These are phyloP conservation scores for Aleiodes leptofemur DNA, from an alignment of 2,888 invertebrate genomes.

Conservation along the genomic window DNA sequence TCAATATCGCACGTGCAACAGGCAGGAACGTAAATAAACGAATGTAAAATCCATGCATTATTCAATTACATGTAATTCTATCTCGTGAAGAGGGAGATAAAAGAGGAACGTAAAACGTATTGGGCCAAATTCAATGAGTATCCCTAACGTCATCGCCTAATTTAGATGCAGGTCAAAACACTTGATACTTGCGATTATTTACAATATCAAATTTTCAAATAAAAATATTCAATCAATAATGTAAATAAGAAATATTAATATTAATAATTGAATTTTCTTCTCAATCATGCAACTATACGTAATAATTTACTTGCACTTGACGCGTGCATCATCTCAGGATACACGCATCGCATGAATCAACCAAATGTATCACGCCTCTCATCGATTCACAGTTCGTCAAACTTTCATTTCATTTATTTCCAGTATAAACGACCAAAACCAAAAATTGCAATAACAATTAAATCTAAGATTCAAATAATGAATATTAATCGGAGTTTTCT, in stretches of 20 bases:
- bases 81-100: not conserved
- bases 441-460: not conserved
- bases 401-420: not conserved
- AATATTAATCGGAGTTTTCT: too few relatives aligned
- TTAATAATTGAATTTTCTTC: not conserved
- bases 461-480: not conserved
- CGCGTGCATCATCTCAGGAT: constrained; percentile 13
- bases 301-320: not conserved
- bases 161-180: constrained; percentile 14
- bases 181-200: not conserved
- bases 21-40: constrained; percentile 51
- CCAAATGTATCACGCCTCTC: constrained; percentile 4
- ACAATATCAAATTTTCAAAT: not conserved
- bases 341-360: not conserved
- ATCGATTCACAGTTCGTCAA: not conserved
- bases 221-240: not conserved
- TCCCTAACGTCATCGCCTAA: constrained; percentile 20
- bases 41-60: constrained; percentile 23
- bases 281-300: not conserved
- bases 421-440: not conserved
- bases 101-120: not conserved
- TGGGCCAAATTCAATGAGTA: not conserved
- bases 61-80: constrained; percentile 1
- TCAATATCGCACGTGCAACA: constrained; percentile 53
- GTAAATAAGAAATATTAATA: not conserved